These are phyloP conservation scores for Thermophis baileyi DNA, from an alignment of 2,113 vertebrate genomes.

Conservation along the genomic window DNA sequence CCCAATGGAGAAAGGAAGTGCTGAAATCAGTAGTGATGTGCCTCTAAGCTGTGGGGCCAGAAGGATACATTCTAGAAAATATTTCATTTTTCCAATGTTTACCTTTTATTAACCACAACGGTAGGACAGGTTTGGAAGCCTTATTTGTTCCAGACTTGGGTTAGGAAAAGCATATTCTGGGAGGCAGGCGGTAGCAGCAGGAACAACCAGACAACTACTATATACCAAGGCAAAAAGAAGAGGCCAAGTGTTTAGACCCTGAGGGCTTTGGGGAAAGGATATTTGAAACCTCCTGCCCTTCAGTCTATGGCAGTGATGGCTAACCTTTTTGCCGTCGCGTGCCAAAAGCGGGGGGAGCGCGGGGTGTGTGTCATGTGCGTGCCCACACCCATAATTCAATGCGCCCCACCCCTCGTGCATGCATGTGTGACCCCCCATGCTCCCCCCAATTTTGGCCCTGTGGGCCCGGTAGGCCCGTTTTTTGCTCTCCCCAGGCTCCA, in stretches of 20 bases:
- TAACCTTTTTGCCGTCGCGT: too few relatives aligned
- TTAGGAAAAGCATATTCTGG: background rate
- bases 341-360: too few relatives aligned
- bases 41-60: background rate
- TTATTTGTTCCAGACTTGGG: background rate
- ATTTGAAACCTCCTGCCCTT: background rate
- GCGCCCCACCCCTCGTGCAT: too few relatives aligned
- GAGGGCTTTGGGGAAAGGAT: background rate
- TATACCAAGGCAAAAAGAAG: background rate
- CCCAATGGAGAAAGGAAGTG: background rate
- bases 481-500: too few relatives aligned
- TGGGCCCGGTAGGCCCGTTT: too few relatives aligned
- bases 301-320: background rate
- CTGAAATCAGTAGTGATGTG: background rate
- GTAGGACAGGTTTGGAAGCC: background rate
- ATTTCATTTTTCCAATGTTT: background rate
- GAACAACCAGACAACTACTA: background rate
- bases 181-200: background rate
- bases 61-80: background rate
- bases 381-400: too few relatives aligned
- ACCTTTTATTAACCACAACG: background rate
- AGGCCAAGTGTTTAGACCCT: background rate
- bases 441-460: too few relatives aligned
- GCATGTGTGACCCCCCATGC: too few relatives aligned
- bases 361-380: too few relatives aligned